Percentiles rank a stretch among this genome's conserved stretches.
Conservation (phyloP, 1,140 invertebrate species). For the Scylla paramamosain region DNA sequence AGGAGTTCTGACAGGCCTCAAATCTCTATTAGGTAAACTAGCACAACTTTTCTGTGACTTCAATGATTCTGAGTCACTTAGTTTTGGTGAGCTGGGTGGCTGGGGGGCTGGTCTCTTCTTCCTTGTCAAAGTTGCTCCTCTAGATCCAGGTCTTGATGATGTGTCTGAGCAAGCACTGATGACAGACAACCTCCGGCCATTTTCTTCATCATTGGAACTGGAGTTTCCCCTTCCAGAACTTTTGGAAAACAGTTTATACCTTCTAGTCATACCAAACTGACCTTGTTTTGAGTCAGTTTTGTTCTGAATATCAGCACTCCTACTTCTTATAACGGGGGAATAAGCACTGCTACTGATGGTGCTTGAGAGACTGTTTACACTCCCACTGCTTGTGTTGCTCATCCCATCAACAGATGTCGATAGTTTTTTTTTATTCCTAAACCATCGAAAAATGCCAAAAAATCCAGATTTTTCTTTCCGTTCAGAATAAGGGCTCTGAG, state of each 20-base stretch:
- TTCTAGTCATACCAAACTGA: constrained; percentile 52
- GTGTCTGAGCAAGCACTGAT: constrained; percentile 64
- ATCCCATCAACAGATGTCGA: constrained; percentile 62
- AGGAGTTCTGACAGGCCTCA: background rate
- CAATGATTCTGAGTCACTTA: constrained; percentile 57
- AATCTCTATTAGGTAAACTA: constrained; percentile 58
- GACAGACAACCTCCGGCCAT: constrained; percentile 47
- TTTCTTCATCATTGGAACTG: constrained; percentile 1
- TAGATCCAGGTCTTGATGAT: constrained; percentile 48
- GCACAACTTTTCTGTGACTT: constrained; percentile 64
- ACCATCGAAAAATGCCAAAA: constrained; percentile 67
- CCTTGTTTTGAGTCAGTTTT: constrained; percentile 42
- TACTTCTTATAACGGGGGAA: constrained; percentile 67
- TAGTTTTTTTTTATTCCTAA: constrained; percentile 67
- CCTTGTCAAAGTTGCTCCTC: constrained; percentile 28
- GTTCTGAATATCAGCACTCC: constrained; percentile 65
- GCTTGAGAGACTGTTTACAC: constrained; percentile 63
- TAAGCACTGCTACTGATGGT: constrained; percentile 59
- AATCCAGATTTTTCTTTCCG: constrained; percentile 56
- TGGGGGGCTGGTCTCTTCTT: constrained; percentile 67
- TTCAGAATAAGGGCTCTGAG: constrained; percentile 32
- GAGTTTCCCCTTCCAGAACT: constrained; percentile 31
- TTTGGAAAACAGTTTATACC: constrained; percentile 58
- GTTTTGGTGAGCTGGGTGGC: constrained; percentile 61
- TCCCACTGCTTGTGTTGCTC: constrained; percentile 55